Evolutionary conservation across 30 jellyfish, hydroid and myxozoan genomes (phyloP).

Genomic region (Nemopilema nomurai): DNA sequence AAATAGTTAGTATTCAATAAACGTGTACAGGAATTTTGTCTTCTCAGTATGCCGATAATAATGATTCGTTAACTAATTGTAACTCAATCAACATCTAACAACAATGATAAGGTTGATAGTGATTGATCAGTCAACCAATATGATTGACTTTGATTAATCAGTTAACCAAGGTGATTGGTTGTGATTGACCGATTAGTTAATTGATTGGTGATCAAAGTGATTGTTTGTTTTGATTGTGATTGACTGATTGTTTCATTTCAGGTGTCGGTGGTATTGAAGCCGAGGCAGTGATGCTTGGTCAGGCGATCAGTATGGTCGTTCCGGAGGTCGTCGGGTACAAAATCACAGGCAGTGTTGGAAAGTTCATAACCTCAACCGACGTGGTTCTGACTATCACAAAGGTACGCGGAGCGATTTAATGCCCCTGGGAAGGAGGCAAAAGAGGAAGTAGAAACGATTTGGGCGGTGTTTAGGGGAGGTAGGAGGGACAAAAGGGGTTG

Average conservation of each 20-base stretch:
- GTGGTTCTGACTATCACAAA: conserved; percentile 87
- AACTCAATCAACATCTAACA: too few species aligned
- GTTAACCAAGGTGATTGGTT: background rate
- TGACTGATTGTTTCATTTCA: background rate
- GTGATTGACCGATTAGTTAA: background rate
- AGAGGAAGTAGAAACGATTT: too few species aligned
- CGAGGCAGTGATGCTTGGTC: conserved; percentile 96
- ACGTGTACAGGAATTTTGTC: background rate
- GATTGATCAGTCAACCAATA: too few species aligned
- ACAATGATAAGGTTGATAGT: too few species aligned
- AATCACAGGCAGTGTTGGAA: conserved; percentile 61
- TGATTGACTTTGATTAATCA: too few species aligned
- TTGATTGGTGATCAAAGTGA: too few species aligned
- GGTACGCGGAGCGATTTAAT: conserved; percentile 20
- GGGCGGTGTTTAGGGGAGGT: background rate
- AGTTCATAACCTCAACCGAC: conserved; percentile 84
- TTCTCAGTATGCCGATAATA: too few species aligned
- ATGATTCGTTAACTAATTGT: too few species aligned
- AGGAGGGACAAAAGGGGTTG: background rate
- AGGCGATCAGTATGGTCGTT: conserved; percentile 86
- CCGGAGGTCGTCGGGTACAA: conserved; percentile 94
- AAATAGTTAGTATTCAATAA: background rate
- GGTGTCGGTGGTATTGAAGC: conserved; percentile 99
- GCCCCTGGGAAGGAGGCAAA: background rate
- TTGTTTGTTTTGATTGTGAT: background rate